Conservation (phyloP, 2,888 invertebrate species). For the Tupiocoris notatus region DNA sequence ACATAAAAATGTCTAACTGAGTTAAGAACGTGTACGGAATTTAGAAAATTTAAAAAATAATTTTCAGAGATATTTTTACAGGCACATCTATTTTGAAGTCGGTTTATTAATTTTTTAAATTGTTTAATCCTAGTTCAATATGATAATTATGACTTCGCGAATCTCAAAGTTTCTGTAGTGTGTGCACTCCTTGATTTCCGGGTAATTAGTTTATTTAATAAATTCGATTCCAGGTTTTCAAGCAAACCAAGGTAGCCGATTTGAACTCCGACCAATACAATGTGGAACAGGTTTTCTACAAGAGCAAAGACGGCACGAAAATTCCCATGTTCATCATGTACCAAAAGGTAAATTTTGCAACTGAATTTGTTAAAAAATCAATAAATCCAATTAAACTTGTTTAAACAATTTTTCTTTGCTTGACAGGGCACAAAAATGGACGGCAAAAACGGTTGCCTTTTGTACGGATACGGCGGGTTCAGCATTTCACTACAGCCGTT, state of each 20-base stretch:
- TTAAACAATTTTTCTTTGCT: neutral
- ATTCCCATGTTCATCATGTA: constrained; percentile 94
- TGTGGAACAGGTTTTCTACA: constrained; percentile 87
- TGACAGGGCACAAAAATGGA: constrained; percentile 63
- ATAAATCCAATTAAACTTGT: neutral
- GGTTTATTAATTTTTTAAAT: no score
- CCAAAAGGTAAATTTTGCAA: constrained; percentile 64
- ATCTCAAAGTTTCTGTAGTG: neutral
- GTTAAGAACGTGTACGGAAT: no score
- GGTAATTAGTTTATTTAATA: constrained; percentile 16
- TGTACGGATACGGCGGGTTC: constrained; percentile 98
- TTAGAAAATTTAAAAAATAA: no score
- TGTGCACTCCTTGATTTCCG: neutral
- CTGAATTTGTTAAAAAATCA: neutral
- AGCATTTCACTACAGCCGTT: constrained; percentile 87
- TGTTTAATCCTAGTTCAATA: no score
- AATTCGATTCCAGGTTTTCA: constrained; percentile 68
- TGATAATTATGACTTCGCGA: neutral
- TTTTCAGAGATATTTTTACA: no score
- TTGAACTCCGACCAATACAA: constrained; percentile 76
- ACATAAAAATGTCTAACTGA: no score
- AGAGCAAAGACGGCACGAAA: constrained; percentile 88
- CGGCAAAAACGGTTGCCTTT: constrained; percentile 74
- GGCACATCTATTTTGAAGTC: no score
- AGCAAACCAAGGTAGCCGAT: constrained; percentile 81